Base-by-base conservation (phyloP, 2,113 vertebrate genomes). In the Nyctereutes procyonoides region DNA sequence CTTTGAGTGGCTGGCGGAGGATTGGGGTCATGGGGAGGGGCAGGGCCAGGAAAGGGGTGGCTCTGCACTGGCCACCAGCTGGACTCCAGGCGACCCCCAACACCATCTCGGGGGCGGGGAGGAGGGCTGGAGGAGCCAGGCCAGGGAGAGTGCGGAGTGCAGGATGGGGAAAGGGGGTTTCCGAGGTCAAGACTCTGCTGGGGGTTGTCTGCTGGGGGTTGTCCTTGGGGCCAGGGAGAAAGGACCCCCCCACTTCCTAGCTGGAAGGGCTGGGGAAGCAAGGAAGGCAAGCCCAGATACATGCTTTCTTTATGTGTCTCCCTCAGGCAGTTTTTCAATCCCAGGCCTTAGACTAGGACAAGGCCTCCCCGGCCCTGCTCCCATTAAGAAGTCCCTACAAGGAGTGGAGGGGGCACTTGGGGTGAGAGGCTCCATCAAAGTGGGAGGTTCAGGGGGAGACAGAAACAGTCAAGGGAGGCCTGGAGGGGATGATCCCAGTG, bases 11-110 rank as follows among this genome's bases (percentile, higher is more conserved):
- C 80, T 97, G 96, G 96, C 67, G 8, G 86, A 95, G 97, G 96
- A 97, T 97, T 94, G 97, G 98, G 98, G 97, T 97, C 97, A 98
- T 11, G 20, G 82, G 97, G 97, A 98, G 97, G 98, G 97, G 97
- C 96, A 96, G 93, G 96, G 92, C 96, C 96, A 97, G 96, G 67
- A 71, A 91, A 97, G 96, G 96, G 93, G 97, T 95, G 95, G 96
- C 67, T 85, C 86, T 97, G 88, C 35, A 1, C 90, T 71, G 96
- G 97, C 90, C 90, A 97, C 96, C 93, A 96, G 93, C 94, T 97
- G 96, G 96, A 96, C 96, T 97, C 55, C 74, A 89, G 84, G 96
- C 85, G 89, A 93, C 97, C 97, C 95, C 96, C 95, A 93, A 35
- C 92, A 79, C 55, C 63, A 51, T 10, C 1, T 17, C 43, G 48